Evolutionary conservation across 2,797 vertebrate species (phyloP).

Genomic region (Fistularia commersonii): DNA sequence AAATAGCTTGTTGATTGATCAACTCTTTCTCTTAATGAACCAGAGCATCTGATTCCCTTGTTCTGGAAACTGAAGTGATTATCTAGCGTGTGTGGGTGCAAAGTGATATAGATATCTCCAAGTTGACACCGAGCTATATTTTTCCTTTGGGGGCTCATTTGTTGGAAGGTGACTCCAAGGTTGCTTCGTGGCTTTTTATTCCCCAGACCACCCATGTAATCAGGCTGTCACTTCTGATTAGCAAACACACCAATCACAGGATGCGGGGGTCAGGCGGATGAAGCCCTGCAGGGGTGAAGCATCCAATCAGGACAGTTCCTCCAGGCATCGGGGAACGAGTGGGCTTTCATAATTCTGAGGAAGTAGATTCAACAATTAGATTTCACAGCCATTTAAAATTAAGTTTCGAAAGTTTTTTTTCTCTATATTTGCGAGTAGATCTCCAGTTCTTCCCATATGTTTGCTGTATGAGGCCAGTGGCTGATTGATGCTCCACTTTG

Average conservation of each 20-base stretch:
- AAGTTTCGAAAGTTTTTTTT: too few species aligned
- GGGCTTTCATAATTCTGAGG: conserved; percentile 5
- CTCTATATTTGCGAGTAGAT: too few species aligned
- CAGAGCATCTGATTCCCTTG: conserved; percentile 7
- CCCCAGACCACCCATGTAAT: conserved; percentile 53
- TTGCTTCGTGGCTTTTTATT: conserved; percentile 41
- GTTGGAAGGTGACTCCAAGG: conserved; percentile 60
- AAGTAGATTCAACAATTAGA: conserved; percentile 36
- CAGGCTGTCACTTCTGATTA: conserved; percentile 61
- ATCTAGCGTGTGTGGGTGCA: conserved; percentile 17
- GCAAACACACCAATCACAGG: conserved; percentile 57
- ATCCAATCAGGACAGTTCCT: conserved; percentile 36
- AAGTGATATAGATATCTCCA: conserved; percentile 26
- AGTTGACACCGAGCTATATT: conserved; percentile 15
- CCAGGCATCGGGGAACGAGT: conserved; percentile 9
- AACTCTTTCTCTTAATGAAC: conserved; percentile 15
- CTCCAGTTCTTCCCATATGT: too few species aligned
- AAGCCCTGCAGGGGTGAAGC: conserved; percentile 24
- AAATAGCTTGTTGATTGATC: conserved; percentile 33
- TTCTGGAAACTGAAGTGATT: conserved; percentile 7
- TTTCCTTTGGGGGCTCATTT: conserved; percentile 3
- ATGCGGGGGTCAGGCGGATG: conserved; percentile 29
- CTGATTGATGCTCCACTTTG: too few species aligned
- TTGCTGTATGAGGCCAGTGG: too few species aligned
- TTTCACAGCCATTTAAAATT: too few species aligned